Conservation (phyloP, 1,140 invertebrate species). For the Drosophila willistoni region DNA sequence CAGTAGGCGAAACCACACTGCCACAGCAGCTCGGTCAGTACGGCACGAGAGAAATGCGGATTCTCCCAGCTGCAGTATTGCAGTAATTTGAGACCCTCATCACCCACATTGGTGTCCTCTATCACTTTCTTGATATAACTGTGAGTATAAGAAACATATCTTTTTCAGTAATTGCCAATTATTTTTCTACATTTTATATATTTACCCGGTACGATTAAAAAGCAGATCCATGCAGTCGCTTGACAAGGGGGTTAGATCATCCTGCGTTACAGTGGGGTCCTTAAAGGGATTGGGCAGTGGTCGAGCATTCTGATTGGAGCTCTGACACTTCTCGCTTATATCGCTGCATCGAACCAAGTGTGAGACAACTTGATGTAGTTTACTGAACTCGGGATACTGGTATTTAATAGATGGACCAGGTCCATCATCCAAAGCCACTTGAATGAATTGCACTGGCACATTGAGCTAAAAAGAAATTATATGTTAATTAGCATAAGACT, state of each 20-base stretch:
- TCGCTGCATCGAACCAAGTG: conserved; percentile 96
- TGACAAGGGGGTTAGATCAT: conserved; percentile 91
- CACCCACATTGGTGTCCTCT: conserved; percentile 95
- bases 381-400: conserved; percentile 97
- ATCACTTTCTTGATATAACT: conserved; percentile 98
- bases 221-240: conserved; percentile 91
- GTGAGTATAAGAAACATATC: conserved; percentile 47
- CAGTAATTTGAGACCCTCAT: conserved; percentile 94
- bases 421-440: conserved; percentile 96
- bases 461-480: conserved; percentile 87
- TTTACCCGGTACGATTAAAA: conserved; percentile 89
- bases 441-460: conserved; percentile 95
- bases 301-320: conserved; percentile 86
- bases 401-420: conserved; percentile 97
- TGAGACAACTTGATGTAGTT: conserved; percentile 97
- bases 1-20: conserved; percentile 97
- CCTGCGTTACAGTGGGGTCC: conserved; percentile 87
- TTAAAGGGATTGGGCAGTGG: conserved; percentile 93
- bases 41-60: conserved; percentile 94
- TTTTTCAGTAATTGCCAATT: background rate
- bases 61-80: conserved; percentile 99
- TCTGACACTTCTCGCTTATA: conserved; percentile 91
- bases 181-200: background rate
- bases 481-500: background rate
- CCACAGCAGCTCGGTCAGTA: conserved; percentile 95